These are phyloP conservation scores for Microhierax caerulescens DNA, from an alignment of 2,797 vertebrate genomes.

Conservation along the genomic window DNA sequence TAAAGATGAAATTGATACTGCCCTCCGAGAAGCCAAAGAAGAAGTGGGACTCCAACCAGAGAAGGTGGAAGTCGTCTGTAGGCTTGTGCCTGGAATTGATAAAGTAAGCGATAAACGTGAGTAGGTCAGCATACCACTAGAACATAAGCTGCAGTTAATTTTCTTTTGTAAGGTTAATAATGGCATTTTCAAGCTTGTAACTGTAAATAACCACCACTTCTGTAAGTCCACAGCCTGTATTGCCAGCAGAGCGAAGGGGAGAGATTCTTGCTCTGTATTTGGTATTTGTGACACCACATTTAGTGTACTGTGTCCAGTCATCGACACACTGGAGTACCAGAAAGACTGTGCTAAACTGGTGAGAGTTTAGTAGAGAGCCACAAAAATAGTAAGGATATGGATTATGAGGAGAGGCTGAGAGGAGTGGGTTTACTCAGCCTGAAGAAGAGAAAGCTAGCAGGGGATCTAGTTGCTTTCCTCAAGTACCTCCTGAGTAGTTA, in stretches of 20 bases:
- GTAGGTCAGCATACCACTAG: not conserved
- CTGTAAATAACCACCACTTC: accelerated
- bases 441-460: not conserved
- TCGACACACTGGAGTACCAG: not conserved
- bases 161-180: not conserved
- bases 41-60: constrained; percentile 86
- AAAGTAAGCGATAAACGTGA: constrained; percentile 74
- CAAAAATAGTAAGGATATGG: accelerated
- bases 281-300: not conserved
- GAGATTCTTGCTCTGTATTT: not conserved
- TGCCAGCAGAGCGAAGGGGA: not conserved
- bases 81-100: constrained; percentile 78
- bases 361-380: not conserved
- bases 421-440: not conserved
- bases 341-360: not conserved
- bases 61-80: constrained; percentile 85
- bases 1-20: constrained; percentile 84
- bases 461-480: not conserved
- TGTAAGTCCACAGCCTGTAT: accelerated
- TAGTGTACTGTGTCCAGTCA: not conserved
- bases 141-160: not conserved
- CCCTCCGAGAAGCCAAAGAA: constrained; percentile 90
- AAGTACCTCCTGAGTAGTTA: not conserved
- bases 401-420: not conserved
- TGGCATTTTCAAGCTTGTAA: not conserved